Conservation (phyloP, 2,797 vertebrate genomes). For the Melanogrammus aeglefinus region DNA sequence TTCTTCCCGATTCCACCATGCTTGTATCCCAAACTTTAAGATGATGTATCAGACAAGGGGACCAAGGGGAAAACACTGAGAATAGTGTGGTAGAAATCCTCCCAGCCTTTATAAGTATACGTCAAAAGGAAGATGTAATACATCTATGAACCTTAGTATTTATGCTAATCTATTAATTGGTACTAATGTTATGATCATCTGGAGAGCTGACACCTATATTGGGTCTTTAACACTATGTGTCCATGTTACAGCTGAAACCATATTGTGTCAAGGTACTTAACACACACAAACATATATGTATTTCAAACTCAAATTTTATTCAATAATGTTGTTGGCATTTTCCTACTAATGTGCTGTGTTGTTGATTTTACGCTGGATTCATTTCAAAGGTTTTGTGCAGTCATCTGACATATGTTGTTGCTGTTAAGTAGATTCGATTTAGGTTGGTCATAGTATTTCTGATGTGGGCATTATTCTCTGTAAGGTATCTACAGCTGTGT, state of each 20-base stretch:
- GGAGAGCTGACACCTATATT: not conserved
- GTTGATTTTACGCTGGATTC: not conserved
- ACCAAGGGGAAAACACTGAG: conserved; percentile 30
- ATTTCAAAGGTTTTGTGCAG: not conserved
- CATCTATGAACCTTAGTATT: not conserved
- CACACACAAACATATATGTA: not conserved
- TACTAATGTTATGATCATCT: not conserved
- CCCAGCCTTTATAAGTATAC: not conserved
- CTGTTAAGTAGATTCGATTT: not conserved
- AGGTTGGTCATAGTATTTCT: not conserved
- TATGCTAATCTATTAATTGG: not conserved
- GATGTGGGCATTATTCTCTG: not conserved
- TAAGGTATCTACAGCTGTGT: conserved; percentile 33
- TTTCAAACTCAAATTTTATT: not conserved
- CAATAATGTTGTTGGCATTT: not conserved
- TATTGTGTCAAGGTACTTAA: not conserved
- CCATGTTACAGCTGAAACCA: not conserved
- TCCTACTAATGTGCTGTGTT: not conserved
- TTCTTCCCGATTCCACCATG: conserved; percentile 16
- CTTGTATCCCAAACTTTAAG: conserved; percentile 36
- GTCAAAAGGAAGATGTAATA: not conserved
- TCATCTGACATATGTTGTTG: not conserved
- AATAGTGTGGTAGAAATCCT: conserved; percentile 28
- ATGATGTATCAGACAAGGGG: conserved; percentile 25
- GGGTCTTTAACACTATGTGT: not conserved